Evolutionary conservation across 1,140 invertebrate species (phyloP), one percentile per base, ranked within the genome.

Genomic region (Oryctes rhinoceros): DNA sequence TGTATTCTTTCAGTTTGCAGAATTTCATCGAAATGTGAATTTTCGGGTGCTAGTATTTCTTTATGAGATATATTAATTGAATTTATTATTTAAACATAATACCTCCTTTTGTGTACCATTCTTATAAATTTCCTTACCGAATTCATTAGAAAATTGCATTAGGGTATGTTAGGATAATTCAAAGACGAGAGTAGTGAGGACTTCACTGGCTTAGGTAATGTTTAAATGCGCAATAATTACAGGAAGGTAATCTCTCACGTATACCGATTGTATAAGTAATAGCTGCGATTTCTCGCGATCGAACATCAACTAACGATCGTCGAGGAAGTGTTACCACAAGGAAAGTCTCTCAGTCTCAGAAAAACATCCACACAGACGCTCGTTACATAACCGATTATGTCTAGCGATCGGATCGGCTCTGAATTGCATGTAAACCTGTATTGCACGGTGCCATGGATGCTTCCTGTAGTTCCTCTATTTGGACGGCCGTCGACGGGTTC

Each of bases 271-370:
- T 59, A 18, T n/a, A 59, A 18, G 53, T 59, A 59, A 59, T 18
- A 59, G 15, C 18, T 44, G 9, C 39, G n/a, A 59, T n/a, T 59
- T 59, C 15, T 59, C 53, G 53, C 53, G 15, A 59, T 59, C 53
- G 18, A 18, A 6, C 18, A 6, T 18, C 53, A 59, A 59, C 18
- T 59, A 15, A 18, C 15, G 53, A 59, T 59, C n/a, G 7, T 59
- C 15, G 18, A 59, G 53, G 53, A 59, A 59, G 53, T 59, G 18
- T 59, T 59, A 59, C 15, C n/a, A 3, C 53, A 59, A 59, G n/a
- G 53, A 59, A 59, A 59, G 53, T 59, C 53, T 59, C 53, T 59
- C 15, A 59, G 53, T 59, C 53, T 59, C 53, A n/a, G 53, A 59
- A 59, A 59, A 15, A 59, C 5, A n/a, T n/a, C 15, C n/a, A 59